These are phyloP conservation scores for Myiozetetes cayanensis DNA, from an alignment of 2,113 vertebrate species.

Conservation along the genomic window DNA sequence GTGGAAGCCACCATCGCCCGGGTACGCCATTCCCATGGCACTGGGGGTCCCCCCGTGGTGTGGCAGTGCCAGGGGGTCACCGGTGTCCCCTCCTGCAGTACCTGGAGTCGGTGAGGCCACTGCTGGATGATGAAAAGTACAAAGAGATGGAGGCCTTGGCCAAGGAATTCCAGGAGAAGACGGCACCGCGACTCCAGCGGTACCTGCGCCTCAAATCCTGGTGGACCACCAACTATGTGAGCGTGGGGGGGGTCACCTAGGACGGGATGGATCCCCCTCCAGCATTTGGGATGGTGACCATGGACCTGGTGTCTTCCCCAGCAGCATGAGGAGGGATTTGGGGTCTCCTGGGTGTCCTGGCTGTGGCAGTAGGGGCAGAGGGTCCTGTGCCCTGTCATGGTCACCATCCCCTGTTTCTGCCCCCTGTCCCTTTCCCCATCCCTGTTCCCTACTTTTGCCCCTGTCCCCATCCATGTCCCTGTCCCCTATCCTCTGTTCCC, in stretches of 20 bases:
- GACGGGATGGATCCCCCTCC: not conserved
- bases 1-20: constrained; percentile 85
- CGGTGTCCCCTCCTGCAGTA: constrained; percentile 73
- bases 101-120: constrained; percentile 87
- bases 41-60: not conserved
- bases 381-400: too few species aligned
- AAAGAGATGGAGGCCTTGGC: constrained; percentile 82
- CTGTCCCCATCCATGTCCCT: not conserved
- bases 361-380: not conserved
- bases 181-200: constrained; percentile 84
- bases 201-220: constrained; percentile 91
- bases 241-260: not conserved
- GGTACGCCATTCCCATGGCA: constrained; percentile 52
- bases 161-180: constrained; percentile 83
- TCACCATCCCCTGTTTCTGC: not conserved
- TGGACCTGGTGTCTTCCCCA: not conserved
- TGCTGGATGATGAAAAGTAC: constrained; percentile 81
- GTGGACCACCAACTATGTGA: constrained; percentile 94
- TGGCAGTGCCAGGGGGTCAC: not conserved
- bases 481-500: not conserved
- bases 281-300: not conserved
- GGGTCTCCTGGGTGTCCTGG: not conserved
- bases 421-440: not conserved
- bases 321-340: not conserved
- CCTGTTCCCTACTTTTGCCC: not conserved